These are phyloP conservation scores for Umimayanthus kanabou DNA, from an alignment of 92 coral and sea anemone genomes.

Conservation along the genomic window DNA sequence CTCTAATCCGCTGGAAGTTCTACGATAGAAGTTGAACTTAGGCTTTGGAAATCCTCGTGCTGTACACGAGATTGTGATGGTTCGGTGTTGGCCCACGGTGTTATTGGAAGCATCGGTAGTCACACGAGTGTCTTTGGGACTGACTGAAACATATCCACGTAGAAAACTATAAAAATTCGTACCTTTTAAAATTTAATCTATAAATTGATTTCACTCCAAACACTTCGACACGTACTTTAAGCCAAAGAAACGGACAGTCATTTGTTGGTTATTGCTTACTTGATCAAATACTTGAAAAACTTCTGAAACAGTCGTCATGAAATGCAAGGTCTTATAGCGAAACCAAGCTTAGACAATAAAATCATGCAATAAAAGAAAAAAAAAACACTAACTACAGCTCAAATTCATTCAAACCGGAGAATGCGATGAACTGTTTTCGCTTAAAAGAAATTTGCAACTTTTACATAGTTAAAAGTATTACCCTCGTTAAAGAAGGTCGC, in stretches of 20 bases:
- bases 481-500: too few relatives aligned
- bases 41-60: slow-evolving; percentile 84
- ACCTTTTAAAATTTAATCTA: not conserved
- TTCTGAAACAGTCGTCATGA: not conserved
- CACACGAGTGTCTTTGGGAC: slow-evolving; percentile 73
- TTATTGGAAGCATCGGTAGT: slow-evolving; percentile 62
- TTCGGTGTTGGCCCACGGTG: slow-evolving; percentile 63
- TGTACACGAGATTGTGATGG: slow-evolving; percentile 72
- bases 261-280: not conserved
- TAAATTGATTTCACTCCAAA: not conserved
- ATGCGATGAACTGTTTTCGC: not conserved
- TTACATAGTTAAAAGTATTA: too few relatives aligned
- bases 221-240: not conserved
- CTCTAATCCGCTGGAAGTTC: slow-evolving; percentile 29
- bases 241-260: not conserved
- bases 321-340: too few relatives aligned
- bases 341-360: too few relatives aligned
- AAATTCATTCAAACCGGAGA: not conserved
- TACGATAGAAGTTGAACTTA: slow-evolving; percentile 65
- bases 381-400: not conserved
- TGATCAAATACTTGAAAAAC: not conserved
- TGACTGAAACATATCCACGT: slow-evolving; percentile 47
- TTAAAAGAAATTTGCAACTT: too few relatives aligned
- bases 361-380: not conserved
- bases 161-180: not conserved